Base-by-base conservation (phyloP, 2,113 vertebrate genomes). In the Pycnonotus jocosus region DNA sequence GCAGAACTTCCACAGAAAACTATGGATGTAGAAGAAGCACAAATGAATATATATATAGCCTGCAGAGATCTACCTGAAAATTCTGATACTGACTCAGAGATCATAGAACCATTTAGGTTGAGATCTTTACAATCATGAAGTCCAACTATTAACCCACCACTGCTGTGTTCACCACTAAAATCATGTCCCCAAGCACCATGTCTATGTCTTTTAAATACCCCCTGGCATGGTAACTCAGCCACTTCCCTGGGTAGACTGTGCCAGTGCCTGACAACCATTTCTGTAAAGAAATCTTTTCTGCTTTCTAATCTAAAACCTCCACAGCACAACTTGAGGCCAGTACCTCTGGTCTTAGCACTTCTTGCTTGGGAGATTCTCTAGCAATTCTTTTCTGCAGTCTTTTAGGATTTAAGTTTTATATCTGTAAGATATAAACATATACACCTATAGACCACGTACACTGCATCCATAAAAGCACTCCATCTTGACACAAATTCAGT, bases 1-100 rank as follows among this genome's bases (percentile, higher is more conserved):
- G 66, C 68, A 66, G 64, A 62, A 95, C 81, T 92, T 87, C 71
- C 83, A 96, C 73, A 76, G 38, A 82, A 94, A 72, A 6, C 72
- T 78, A 58, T 25, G 33, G 38, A 83, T 51, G 12, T 14, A 42
- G 61, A 92, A 81, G 88, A 60, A 94, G 69, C 87, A 84, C 16
- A 1, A 81, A 73, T 53, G 6, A 50, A 62, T 33, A 60, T 19
- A 38, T 20, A 17, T 7, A 50, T 17, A 35, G 31, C 22, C 53
- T 77, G 31, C 38, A 92, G 77, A 73, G 6, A 40, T 72, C 70
- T 48, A 76, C 58, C 62, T 90, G 51, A 89, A 91, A 96, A 94
- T 83, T 62, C 38, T 25, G 42, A 81, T 47, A 68, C 40, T 58
- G 66, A 92, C 57, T 15, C 70, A 57, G n/a, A 57, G 12, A 70